Evolutionary conservation across 2,113 vertebrate species (phyloP), one percentile per base, ranked within the genome.

Genomic region (Perca flavescens): DNA sequence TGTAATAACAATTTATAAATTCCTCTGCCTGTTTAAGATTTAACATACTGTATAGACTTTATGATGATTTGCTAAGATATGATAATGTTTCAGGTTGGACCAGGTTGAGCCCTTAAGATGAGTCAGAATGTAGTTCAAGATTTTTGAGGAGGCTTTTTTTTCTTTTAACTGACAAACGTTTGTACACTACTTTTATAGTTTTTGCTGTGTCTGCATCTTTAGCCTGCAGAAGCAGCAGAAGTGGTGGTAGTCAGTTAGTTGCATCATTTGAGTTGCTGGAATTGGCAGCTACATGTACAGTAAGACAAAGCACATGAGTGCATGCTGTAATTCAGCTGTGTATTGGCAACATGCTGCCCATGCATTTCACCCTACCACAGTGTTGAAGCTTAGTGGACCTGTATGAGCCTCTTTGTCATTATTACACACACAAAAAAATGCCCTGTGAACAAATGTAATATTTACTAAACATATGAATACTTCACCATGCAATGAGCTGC

Each of bases 1-100:
- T 10, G 65, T 28, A 70, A 89, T 52, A 9, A 74, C 82, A 84
- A n/a, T 25, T 49, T 11, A 36, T 21, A 54, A 3, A 68, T 16
- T 36, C 21, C 21, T n/a, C 7, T 56, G 36, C 13, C 22, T 71
- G 49, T 60, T 58, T 4, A 7, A 61, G 9, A 62, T 69, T 80
- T 60, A 43, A 46, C 5, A 56, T 1, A 28, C 28, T 28, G 28
- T 28, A 9, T 12, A 15, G 10, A 63, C n/a, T 82, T 61, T 1
- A 22, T 21, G 3, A 58, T 65, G 0, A 16, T 69, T 40, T 17
- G 47, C 19, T 49, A 19, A 36, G 5, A 67, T 17, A 79, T 47
- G 9, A 31, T n/a, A 43, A 43, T 43, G 56, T 34, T 49, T 14
- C 17, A 65, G 28, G 15, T 53, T 57, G 10, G 47, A 67, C 11